A percentile compares a stretch with the other conserved stretches of the same genome.
Conservation (phyloP, 2,113 vertebrate genomes). For the human region GRCh38 chr13:31078501-31079000, state of each 20-base stretch:
- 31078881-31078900: neutral
- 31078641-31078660: neutral
- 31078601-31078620: neutral
- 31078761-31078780: neutral
- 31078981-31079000: neutral
- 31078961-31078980: neutral
- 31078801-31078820: neutral
- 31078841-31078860: neutral
- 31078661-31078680: neutral
- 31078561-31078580: neutral
- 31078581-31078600: accelerated
- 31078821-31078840: accelerated
- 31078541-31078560: neutral
- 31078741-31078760: neutral
- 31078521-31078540: neutral
- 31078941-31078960: accelerated
- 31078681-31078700: neutral
- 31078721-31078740: neutral
- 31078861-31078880: neutral
- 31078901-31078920: neutral
- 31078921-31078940: accelerated
- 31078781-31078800: accelerated
- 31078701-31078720: neutral
- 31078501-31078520: neutral
- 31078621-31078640: neutral